Percentiles rank a stretch among this genome's conserved stretches.
These are phyloP conservation scores for Clarias macrocephalus DNA, from an alignment of 2,113 vertebrate species.

Conservation along the genomic window DNA sequence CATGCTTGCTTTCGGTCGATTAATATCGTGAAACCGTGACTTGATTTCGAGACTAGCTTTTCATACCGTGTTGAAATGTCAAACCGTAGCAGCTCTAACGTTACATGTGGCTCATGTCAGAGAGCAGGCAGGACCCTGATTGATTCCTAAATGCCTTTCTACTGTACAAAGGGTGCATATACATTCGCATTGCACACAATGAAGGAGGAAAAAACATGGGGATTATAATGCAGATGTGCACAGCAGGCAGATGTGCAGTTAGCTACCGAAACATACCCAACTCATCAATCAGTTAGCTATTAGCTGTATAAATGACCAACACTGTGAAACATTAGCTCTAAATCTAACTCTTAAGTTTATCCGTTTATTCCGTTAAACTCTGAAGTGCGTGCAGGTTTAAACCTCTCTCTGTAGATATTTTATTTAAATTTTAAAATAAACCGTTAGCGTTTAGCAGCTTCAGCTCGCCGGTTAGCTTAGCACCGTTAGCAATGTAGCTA, in stretches of 20 bases:
- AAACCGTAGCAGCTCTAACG: neutral
- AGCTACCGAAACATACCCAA: neutral
- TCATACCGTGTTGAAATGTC: neutral
- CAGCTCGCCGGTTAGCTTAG: neutral
- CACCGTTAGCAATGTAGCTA: constrained; percentile 16
- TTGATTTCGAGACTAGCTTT: neutral
- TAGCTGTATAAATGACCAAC: neutral
- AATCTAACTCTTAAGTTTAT: too few species aligned
- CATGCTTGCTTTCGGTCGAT: too few species aligned
- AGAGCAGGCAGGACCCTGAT: too few species aligned
- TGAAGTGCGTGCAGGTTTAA: neutral
- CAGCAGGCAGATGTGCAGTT: neutral
- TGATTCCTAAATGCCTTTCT: neutral
- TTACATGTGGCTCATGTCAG: neutral
- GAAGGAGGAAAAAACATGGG: neutral
- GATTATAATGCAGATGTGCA: neutral
- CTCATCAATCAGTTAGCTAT: neutral
- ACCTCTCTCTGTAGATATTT: too few species aligned
- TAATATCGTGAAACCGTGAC: constrained; percentile 2
- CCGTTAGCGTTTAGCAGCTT: neutral
- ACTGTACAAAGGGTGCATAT: neutral
- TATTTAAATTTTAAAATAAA: too few species aligned
- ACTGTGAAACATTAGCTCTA: neutral
- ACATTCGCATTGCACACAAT: neutral
- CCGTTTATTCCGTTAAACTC: too few species aligned